Percentiles rank a stretch among this genome's conserved stretches.
Conservation (phyloP, 2,113 vertebrate genomes). For the Lepisosteus oculatus region DNA sequence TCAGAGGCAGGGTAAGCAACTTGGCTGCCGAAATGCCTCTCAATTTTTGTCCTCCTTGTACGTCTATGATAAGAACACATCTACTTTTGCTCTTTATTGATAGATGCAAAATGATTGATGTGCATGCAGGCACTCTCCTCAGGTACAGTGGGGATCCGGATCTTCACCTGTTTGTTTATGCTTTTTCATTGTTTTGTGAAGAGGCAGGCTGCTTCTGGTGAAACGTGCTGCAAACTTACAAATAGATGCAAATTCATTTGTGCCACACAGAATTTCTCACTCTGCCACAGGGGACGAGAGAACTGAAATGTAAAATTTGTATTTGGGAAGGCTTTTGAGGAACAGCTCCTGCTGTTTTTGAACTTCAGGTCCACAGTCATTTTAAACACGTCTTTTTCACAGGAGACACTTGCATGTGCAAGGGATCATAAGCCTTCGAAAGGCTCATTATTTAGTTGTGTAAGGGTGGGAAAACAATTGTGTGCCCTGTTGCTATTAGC, state of each 20-base stretch:
- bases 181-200: no score
- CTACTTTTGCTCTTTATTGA: neutral
- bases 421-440: slow-evolving; percentile 23
- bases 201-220: no score
- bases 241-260: no score
- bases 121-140: no score
- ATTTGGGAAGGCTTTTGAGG: no score
- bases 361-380: neutral
- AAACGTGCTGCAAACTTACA: no score
- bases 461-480: slow-evolving; percentile 19
- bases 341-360: neutral
- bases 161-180: neutral
- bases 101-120: no score
- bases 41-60: neutral
- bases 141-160: neutral
- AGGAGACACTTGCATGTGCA: slow-evolving; percentile 19
- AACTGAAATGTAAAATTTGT: no score
- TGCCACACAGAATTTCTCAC: no score
- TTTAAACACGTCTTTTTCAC: neutral
- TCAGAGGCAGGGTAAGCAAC: slow-evolving; percentile 65
- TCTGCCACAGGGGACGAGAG: no score
- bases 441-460: slow-evolving; percentile 26
- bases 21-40: neutral
- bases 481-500: slow-evolving; percentile 71
- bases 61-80: neutral